Conservation (phyloP, 2,113 vertebrate species). For the Sturnus vulgaris region DNA sequence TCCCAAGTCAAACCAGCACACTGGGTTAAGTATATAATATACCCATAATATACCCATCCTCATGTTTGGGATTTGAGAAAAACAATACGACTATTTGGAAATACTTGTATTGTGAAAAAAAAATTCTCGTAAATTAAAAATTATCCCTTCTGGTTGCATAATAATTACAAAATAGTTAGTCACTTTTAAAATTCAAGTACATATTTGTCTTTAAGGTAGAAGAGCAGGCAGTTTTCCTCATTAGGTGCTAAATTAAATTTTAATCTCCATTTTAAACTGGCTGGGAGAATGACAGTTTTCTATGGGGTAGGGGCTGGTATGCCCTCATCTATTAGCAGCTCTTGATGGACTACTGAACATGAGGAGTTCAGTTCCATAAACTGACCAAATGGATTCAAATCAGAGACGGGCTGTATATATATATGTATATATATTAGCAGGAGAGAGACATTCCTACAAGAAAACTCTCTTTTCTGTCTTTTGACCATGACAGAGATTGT, state of each 20-base stretch:
- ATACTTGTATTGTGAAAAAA: background rate
- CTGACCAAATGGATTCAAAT: background rate
- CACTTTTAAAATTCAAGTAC: background rate
- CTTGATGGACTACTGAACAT: background rate
- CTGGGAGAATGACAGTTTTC: background rate
- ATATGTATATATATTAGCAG: too few species aligned
- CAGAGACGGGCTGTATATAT: background rate
- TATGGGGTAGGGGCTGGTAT: background rate
- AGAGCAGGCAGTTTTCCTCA: background rate
- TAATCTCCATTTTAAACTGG: background rate
- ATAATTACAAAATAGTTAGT: background rate
- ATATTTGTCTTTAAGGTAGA: background rate
- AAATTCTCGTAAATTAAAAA: background rate
- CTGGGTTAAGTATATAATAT: background rate
- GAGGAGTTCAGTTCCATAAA: background rate
- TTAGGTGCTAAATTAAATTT: background rate
- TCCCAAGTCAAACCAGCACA: too few species aligned
- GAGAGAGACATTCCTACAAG: background rate
- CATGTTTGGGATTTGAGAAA: background rate
- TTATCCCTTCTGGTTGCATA: background rate
- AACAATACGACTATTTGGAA: background rate
- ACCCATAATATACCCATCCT: background rate
- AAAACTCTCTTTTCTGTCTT: background rate
- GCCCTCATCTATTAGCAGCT: background rate
- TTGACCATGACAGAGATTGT: background rate